A percentile compares a stretch with the other conserved stretches of the same genome.
phyloP scores from a whole-genome alignment of 2,888 invertebrate species.

The Dascillus cervinus region DNA sequence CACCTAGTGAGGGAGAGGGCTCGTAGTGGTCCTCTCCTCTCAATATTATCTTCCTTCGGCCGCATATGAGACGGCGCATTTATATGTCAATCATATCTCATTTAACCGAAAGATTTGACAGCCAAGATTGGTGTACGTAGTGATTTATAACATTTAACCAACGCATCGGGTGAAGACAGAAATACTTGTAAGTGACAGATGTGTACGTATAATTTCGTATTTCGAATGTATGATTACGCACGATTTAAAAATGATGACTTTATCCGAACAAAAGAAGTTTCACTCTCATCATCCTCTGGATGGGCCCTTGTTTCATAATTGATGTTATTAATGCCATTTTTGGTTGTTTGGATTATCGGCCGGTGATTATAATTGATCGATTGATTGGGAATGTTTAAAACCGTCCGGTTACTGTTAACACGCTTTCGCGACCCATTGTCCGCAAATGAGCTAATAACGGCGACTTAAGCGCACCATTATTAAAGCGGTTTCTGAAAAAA shows the following conservation, averaged over 20 bases:
- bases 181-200: conserved; percentile 39
- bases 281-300: conserved; percentile 21
- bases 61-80: conserved; percentile 32
- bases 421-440: too few relatives aligned
- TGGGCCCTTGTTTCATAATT: conserved; percentile 22
- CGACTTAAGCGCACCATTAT: too few relatives aligned
- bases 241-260: conserved; percentile 39
- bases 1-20: conserved; percentile 10
- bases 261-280: conserved; percentile 25
- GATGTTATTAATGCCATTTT: conserved; percentile 31
- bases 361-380: not conserved
- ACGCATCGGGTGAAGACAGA: conserved; percentile 36
- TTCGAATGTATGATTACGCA: conserved; percentile 35
- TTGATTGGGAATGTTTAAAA: not conserved
- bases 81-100: conserved; percentile 42
- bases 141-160: conserved; percentile 41
- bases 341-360: conserved; percentile 20
- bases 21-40: conserved; percentile 6
- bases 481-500: too few relatives aligned
- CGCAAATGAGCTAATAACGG: too few relatives aligned
- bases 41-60: conserved; percentile 4
- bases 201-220: conserved; percentile 36
- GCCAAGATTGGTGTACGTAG: conserved; percentile 36
- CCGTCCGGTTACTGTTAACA: too few relatives aligned
- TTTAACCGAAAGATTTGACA: conserved; percentile 40